Evolutionary conservation across 2,797 vertebrate genomes (phyloP).

Genomic region (Selene dorsalis): DNA sequence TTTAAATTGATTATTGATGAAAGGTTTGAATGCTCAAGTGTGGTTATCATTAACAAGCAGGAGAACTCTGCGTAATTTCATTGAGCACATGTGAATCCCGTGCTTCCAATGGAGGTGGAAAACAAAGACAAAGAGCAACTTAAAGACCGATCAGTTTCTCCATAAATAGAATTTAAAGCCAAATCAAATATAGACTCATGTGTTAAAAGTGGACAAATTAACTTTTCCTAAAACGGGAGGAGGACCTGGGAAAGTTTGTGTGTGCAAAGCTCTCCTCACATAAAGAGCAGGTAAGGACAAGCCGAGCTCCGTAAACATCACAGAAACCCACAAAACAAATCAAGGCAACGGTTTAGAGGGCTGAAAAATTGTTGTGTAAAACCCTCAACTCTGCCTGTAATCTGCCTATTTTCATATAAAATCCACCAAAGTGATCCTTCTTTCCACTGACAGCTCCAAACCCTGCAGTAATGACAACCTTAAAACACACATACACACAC

Average conservation of each 20-base stretch:
- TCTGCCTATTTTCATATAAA: constrained; percentile 1
- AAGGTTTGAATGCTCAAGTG: constrained; percentile 41
- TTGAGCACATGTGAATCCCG: constrained; percentile 55
- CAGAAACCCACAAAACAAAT: constrained; percentile 14
- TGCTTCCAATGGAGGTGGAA: constrained; percentile 63
- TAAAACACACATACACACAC: constrained; percentile 30
- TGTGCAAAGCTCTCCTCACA: background rate
- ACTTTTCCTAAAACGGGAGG: constrained; percentile 7
- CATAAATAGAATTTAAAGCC: constrained; percentile 25
- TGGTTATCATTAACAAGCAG: constrained; percentile 49
- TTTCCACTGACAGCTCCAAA: constrained; percentile 12
- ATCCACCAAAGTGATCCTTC: background rate
- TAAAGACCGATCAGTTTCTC: background rate
- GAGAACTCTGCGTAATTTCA: constrained; percentile 57
- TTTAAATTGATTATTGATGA: constrained; percentile 71
- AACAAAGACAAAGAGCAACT: background rate
- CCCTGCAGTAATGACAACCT: constrained; percentile 19
- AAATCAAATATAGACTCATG: constrained; percentile 12
- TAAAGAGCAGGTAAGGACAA: constrained; percentile 10
- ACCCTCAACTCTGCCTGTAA: background rate
- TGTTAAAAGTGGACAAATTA: constrained; percentile 23
- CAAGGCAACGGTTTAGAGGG: background rate
- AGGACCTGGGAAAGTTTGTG: background rate
- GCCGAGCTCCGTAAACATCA: background rate
- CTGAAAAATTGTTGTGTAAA: background rate